Conservation (phyloP, 1,140 invertebrate species). For the Bactericera cockerelli region DNA sequence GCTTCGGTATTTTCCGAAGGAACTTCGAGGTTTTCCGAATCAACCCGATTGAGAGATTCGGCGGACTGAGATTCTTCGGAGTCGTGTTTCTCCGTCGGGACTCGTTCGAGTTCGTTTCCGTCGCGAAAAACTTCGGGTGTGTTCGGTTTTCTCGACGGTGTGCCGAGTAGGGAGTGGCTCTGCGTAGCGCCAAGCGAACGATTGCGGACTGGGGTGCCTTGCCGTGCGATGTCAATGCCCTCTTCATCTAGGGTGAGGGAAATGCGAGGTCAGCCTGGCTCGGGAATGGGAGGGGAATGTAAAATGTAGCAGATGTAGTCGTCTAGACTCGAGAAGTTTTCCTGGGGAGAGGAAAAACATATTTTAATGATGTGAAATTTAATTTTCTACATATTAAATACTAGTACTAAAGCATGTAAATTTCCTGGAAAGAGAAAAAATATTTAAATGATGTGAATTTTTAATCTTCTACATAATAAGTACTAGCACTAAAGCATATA, state of each 20-base stretch:
- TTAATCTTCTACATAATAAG: no score
- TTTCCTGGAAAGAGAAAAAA: no score
- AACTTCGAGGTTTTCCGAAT: conserved; percentile 12
- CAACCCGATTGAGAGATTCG: neutral
- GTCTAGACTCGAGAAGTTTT: conserved; percentile 59
- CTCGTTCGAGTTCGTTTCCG: no score
- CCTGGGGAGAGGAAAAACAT: conserved; percentile 35
- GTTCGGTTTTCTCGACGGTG: no score
- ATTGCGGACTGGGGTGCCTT: conserved; percentile 11
- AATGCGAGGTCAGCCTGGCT: neutral
- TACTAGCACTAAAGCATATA: no score
- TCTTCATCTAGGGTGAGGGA: conserved; percentile 4
- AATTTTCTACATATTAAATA: no score
- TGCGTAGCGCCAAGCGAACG: no score
- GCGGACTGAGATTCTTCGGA: neutral
- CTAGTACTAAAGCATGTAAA: no score
- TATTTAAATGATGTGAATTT: no score
- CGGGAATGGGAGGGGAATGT: conserved; percentile 33
- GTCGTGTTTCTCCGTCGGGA: no score
- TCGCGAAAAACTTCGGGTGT: conserved; percentile 7
- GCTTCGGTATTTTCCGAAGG: conserved; percentile 17
- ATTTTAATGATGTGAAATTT: no score
- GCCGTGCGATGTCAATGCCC: conserved; percentile 18
- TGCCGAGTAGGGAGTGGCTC: neutral
- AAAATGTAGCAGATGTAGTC: conserved; percentile 73